phyloP scores from a whole-genome alignment of 2,888 invertebrate species.

The Caenorhabditis virilis region DNA sequence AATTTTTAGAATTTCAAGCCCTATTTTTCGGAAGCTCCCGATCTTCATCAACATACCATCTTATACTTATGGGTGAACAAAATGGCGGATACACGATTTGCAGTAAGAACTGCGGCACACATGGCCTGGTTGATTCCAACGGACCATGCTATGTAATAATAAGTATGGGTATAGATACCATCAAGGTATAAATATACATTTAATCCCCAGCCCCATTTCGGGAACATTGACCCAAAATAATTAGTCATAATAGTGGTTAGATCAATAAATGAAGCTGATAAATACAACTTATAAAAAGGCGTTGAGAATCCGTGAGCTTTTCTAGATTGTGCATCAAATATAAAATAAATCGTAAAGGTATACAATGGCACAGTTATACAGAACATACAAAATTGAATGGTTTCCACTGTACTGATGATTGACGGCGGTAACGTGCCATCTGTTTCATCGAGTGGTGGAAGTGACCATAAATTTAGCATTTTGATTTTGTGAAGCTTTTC shows the following conservation, averaged over 20 bases:
- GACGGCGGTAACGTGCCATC: too few species aligned
- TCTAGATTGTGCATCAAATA: conserved; percentile 19
- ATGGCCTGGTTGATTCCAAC: too few species aligned
- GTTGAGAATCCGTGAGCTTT: conserved; percentile 18
- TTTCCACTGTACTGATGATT: conserved; percentile 18
- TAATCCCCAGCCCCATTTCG: conserved; percentile 27
- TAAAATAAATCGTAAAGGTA: conserved; percentile 10
- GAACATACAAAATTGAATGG: conserved; percentile 18
- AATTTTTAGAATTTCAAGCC: too few species aligned
- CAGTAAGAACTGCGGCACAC: conserved; percentile 20
- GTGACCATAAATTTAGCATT: background rate
- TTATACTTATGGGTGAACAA: conserved; percentile 24
- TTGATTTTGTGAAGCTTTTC: too few species aligned
- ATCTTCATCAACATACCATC: too few species aligned
- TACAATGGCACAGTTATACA: conserved; percentile 31
- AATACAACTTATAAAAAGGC: conserved; percentile 26
- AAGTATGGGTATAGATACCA: conserved; percentile 15
- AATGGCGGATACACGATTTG: conserved; percentile 26
- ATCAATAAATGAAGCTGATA: conserved; percentile 25
- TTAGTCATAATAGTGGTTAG: conserved; percentile 25
- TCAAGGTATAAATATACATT: conserved; percentile 20
- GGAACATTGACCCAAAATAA: conserved; percentile 29
- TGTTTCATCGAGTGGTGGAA: background rate
- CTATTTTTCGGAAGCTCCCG: too few species aligned
- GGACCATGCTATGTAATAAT: conserved; percentile 31